A percentile compares a stretch with the other conserved stretches of the same genome.
Evolutionary conservation across 2,888 invertebrate species (phyloP).

Genomic region (Phyto melanocephala): DNA sequence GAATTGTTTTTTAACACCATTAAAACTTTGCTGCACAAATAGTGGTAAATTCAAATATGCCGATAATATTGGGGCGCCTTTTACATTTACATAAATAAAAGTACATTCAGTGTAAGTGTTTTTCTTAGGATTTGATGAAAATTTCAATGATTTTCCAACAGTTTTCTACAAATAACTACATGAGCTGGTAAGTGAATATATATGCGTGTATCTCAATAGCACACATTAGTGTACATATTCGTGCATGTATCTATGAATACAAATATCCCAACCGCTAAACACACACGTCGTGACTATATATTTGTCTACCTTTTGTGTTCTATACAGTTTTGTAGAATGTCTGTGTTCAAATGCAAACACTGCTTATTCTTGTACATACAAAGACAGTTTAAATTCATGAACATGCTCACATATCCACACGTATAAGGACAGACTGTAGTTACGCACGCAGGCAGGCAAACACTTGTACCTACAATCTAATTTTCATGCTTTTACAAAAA

Average conservation of each 20-base stretch:
- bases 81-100: constrained; percentile 7
- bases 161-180: too few relatives aligned
- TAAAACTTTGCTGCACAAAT: too few relatives aligned
- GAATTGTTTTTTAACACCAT: too few relatives aligned
- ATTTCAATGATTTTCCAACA: too few relatives aligned
- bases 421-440: background rate
- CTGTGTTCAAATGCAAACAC: constrained; percentile 48
- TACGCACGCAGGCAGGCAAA: background rate
- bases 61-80: too few relatives aligned
- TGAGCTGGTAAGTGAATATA: too few relatives aligned
- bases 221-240: too few relatives aligned
- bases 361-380: constrained; percentile 43
- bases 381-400: background rate
- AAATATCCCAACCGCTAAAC: background rate
- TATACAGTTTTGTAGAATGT: background rate
- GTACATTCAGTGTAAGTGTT: constrained; percentile 4
- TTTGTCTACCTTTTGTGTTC: background rate
- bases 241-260: background rate
- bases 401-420: background rate
- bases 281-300: background rate
- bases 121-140: constrained; percentile 34
- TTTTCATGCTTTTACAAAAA: constrained; percentile 3
- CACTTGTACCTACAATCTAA: background rate
- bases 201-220: too few relatives aligned
- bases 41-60: too few relatives aligned